A percentile compares a stretch with the other conserved stretches of the same genome.
Evolutionary conservation across 2,797 vertebrate species (phyloP).

Genomic region (Chrysocyon brachyurus): DNA sequence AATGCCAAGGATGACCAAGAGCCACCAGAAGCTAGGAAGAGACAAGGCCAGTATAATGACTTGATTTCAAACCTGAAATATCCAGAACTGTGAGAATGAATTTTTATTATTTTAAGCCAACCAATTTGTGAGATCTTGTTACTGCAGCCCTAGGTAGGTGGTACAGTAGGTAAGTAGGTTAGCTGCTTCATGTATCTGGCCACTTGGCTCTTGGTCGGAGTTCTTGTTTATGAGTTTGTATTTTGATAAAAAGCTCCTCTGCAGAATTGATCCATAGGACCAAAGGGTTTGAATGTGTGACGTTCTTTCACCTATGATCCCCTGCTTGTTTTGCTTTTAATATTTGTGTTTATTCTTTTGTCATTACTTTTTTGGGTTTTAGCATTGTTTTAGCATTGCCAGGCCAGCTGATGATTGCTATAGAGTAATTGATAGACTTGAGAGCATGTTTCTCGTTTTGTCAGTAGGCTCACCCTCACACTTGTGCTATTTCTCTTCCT

Average conservation of each 20-base stretch:
- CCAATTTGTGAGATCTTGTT: not conserved
- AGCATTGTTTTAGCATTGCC: not conserved
- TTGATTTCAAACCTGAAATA: not conserved
- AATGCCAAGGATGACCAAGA: not conserved
- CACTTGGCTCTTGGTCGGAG: not conserved
- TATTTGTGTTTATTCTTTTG: not conserved
- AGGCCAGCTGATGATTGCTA: not conserved
- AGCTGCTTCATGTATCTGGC: not conserved
- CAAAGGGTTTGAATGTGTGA: not conserved
- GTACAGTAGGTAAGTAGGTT: not conserved
- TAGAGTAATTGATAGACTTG: not conserved
- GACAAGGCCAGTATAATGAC: not conserved
- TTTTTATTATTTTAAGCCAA: not conserved
- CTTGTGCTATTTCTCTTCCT: not conserved
- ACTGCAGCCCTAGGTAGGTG: not conserved
- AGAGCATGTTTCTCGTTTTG: not conserved
- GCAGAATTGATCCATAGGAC: not conserved
- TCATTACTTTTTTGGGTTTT: not conserved
- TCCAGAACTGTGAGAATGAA: not conserved
- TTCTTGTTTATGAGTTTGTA: conserved; percentile 3
- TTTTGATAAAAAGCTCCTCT: not conserved
- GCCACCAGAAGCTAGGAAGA: not conserved
- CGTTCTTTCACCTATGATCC: not conserved
- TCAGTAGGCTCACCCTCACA: not conserved
- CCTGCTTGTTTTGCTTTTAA: not conserved